These are phyloP conservation scores for Notechis scutatus DNA, from an alignment of 2,113 vertebrate species.

Conservation along the genomic window DNA sequence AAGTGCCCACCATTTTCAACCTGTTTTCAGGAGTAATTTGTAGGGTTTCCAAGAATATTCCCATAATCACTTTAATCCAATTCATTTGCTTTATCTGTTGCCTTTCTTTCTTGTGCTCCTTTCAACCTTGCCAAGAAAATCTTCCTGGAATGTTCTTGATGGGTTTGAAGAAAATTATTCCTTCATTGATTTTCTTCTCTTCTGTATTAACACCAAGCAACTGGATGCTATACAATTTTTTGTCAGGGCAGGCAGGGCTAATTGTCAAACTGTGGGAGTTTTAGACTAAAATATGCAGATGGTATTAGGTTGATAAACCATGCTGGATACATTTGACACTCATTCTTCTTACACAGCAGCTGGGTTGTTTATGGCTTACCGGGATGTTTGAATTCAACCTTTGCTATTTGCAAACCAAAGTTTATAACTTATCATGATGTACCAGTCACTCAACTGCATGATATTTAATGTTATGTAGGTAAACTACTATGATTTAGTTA, in stretches of 20 bases:
- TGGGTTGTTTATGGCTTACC: not conserved
- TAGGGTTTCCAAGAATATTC: not conserved
- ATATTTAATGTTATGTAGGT: not conserved
- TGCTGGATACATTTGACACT: not conserved
- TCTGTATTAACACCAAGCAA: not conserved
- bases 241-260: not conserved
- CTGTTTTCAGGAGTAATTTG: not conserved
- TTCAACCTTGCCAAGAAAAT: not conserved
- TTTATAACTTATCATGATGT: not conserved
- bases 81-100: not conserved
- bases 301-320: not conserved
- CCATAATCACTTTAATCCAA: not conserved
- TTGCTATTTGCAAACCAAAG: not conserved
- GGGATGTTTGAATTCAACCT: not conserved
- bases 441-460: not conserved
- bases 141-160: not conserved
- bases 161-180: not conserved
- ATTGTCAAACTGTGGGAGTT: not conserved
- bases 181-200: not conserved
- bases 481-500: not conserved
- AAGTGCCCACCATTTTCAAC: not conserved
- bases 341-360: not conserved
- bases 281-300: not conserved
- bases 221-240: not conserved
- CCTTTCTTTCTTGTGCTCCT: not conserved